Evolutionary conservation across 1,140 invertebrate species (phyloP), one percentile per base, ranked within the genome.

Genomic region (Teleopsis dalmanni): DNA sequence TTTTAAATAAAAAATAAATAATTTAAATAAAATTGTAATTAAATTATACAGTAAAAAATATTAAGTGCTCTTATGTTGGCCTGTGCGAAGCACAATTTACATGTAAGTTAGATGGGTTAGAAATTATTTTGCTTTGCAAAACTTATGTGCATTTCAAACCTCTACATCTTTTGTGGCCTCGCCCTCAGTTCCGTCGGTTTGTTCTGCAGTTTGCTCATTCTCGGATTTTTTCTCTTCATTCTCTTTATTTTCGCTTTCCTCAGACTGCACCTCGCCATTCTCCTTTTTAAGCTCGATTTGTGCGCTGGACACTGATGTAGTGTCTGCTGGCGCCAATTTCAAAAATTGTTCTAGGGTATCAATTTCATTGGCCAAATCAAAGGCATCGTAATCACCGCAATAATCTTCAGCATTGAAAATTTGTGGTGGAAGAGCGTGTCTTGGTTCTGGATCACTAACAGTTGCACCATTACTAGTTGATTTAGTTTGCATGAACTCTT

Each of bases 301-400:
- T 41, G 68, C 70, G 52, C 64, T 71, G 48, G 67, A 72, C 41
- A 72, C 64, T 5, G 60, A 54, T 29, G 61, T 73, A 14, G 72
- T 70, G 47, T 70, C 68, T 55, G 77, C 55, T 31, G 72, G 65
- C 56, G 81, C 78, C 37, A 86, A 62, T 74, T 86, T 87, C 10
- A 87, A 66, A 69, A 95, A 95, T 58, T 84, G 81, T 72, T 94
- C 87, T 60, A 95, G 73, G 58, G 83, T 84, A 68, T 95, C 89
- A 56, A 86, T 81, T 80, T 96, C 93, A 76, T 93, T 89, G 31
- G 91, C 86, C 65, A 89, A 73, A 71, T 92, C 87, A 76, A 95
- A 95, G 55, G 85, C 85, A 70, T 94, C 88, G 75, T 92, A 95
- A 72, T 95, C 91, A 60, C 93, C 93, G 71, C 91, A 95, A 65